These are phyloP conservation scores for Elaphurus davidianus DNA, from an alignment of 2,113 vertebrate genomes.

Conservation along the genomic window DNA sequence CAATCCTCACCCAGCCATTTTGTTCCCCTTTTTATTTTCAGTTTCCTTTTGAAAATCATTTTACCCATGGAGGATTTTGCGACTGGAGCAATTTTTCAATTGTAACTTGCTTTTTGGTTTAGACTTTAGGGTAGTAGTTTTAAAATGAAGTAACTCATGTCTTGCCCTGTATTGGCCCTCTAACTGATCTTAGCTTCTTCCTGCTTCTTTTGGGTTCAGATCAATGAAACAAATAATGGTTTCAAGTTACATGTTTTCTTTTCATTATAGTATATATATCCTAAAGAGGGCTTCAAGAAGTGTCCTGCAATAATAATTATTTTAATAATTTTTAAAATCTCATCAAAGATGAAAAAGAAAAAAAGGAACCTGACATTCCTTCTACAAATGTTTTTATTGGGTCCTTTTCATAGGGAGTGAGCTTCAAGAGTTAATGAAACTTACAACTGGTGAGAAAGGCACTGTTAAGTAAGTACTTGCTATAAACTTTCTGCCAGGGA, in stretches of 20 bases:
- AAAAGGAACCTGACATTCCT: background rate
- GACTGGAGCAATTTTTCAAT: background rate
- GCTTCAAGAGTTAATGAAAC: background rate
- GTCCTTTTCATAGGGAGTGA: background rate
- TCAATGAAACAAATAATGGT: background rate
- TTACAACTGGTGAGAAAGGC: background rate
- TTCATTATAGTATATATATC: background rate
- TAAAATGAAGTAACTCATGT: background rate
- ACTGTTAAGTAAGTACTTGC: background rate
- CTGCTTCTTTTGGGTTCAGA: background rate
- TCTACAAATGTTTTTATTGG: background rate
- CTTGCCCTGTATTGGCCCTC: background rate
- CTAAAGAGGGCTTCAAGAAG: background rate
- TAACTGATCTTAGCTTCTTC: background rate
- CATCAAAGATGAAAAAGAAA: background rate
- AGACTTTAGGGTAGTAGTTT: background rate
- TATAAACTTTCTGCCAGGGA: background rate
- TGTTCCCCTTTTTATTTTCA: slow-evolving; percentile 71
- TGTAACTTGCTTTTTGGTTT: background rate
- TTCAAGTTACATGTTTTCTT: background rate
- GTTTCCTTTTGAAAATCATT: slow-evolving; percentile 62
- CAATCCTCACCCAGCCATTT: background rate
- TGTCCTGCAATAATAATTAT: background rate
- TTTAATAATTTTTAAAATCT: background rate
- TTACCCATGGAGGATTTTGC: background rate